Evolutionary conservation across 2,113 vertebrate species (phyloP).

Genomic region (Tricholaema leucomelas): DNA sequence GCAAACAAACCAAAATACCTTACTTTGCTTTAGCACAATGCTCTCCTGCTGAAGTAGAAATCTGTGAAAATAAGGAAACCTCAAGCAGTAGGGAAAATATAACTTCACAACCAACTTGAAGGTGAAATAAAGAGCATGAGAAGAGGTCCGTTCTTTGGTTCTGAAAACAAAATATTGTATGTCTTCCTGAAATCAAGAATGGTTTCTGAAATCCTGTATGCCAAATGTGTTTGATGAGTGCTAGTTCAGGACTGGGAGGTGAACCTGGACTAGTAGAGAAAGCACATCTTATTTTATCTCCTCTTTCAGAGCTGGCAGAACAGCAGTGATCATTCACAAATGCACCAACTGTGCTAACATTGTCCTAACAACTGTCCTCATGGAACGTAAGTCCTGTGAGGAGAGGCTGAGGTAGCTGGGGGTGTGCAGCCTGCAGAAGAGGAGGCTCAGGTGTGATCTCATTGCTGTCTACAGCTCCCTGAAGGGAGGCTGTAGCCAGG

Average conservation of each 20-base stretch:
- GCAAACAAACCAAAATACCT: neutral
- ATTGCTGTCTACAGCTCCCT: no score
- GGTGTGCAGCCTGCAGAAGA: no score
- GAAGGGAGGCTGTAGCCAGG: no score
- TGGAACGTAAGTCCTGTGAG: no score
- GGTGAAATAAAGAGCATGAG: neutral
- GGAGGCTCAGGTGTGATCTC: no score
- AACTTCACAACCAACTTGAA: neutral
- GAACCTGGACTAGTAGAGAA: neutral
- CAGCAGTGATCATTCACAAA: neutral
- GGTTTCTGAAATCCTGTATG: neutral
- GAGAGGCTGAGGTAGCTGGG: no score
- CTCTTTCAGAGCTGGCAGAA: neutral
- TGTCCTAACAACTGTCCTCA: no score
- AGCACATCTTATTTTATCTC: neutral
- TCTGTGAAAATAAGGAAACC: neutral
- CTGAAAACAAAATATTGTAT: neutral
- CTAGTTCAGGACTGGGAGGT: neutral
- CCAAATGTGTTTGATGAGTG: neutral
- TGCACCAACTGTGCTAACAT: neutral
- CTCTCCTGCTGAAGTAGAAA: neutral
- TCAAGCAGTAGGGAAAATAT: neutral
- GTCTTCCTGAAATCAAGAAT: neutral
- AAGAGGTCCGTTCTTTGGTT: neutral
- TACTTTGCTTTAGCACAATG: neutral